These are phyloP conservation scores for Drosophila orena DNA, from an alignment of 1,140 invertebrate species.

Conservation along the genomic window DNA sequence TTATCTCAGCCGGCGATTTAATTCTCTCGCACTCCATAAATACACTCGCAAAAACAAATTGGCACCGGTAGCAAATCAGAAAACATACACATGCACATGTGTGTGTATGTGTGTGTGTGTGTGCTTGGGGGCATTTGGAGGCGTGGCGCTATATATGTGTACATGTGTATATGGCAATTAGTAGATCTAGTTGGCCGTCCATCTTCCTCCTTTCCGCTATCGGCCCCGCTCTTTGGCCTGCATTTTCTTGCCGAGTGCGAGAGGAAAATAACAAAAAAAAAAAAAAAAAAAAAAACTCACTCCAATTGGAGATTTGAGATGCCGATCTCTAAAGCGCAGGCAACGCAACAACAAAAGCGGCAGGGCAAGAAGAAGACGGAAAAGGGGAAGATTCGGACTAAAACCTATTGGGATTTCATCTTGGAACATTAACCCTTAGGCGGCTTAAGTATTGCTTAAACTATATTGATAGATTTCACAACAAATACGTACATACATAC, in stretches of 20 bases:
- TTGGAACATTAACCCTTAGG: conserved; percentile 15
- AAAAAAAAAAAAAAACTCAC: not conserved
- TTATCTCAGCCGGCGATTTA: conserved; percentile 29
- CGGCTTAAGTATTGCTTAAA: not conserved
- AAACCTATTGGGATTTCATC: conserved; percentile 13
- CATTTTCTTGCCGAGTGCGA: conserved; percentile 13
- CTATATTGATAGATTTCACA: no score
- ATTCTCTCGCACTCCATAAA: conserved; percentile 21
- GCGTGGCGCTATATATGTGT: conserved; percentile 20
- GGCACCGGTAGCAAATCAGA: conserved; percentile 24
- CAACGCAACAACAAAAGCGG: not conserved
- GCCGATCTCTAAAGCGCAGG: conserved; percentile 26
- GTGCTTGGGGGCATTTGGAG: conserved; percentile 4
- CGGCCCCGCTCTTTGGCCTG: conserved; percentile 8
- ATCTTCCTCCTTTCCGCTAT: not conserved
- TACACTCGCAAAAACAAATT: conserved; percentile 21
- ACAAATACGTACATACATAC: no score
- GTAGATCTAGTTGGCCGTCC: conserved; percentile 12
- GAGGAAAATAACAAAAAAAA: not conserved
- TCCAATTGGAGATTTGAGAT: conserved; percentile 10
- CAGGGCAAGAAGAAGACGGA: not conserved
- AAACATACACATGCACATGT: conserved; percentile 13
- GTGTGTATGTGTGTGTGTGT: conserved; percentile 7
- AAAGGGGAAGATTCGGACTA: conserved; percentile 1
- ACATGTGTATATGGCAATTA: conserved; percentile 9